phyloP scores from a whole-genome alignment of 2,888 invertebrate genomes.

The Drosophila infuscata region DNA sequence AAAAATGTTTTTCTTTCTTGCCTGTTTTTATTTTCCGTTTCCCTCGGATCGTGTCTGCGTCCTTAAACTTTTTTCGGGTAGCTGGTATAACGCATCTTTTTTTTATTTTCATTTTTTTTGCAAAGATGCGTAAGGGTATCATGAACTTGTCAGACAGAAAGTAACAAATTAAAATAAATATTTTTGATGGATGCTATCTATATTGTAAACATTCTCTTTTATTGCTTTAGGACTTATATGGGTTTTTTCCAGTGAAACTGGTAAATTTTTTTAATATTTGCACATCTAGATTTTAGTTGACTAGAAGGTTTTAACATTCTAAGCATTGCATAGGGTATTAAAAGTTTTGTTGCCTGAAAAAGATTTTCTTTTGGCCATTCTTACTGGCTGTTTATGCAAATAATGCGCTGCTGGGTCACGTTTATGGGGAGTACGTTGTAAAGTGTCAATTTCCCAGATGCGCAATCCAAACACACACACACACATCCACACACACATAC shows the following conservation, averaged over 20 bases:
- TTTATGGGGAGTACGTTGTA: conserved; percentile 75
- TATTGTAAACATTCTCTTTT: not conserved
- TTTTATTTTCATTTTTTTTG: conserved; percentile 15
- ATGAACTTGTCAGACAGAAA: not conserved
- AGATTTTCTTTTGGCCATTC: conserved; percentile 16
- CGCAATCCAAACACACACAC: conserved; percentile 36
- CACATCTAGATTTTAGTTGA: not conserved
- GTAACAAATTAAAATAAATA: not conserved
- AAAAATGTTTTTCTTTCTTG: conserved; percentile 55
- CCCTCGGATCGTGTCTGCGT: conserved; percentile 67
- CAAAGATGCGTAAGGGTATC: conserved; percentile 21
- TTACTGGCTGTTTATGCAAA: conserved; percentile 67
- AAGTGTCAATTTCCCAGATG: conserved; percentile 80
- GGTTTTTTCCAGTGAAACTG: not conserved
- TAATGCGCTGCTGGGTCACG: conserved; percentile 72
- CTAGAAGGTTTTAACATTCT: not conserved
- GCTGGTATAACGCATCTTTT: conserved; percentile 65
- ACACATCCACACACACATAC: not conserved
- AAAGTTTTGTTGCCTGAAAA: conserved; percentile 11
- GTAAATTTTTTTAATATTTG: not conserved
- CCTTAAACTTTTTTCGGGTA: conserved; percentile 68
- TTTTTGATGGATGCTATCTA: not conserved
- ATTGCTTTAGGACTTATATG: not conserved
- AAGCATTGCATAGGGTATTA: conserved; percentile 34
- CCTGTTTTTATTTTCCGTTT: not conserved